Percentiles rank a stretch among this genome's conserved stretches.
These are phyloP conservation scores for Halichoeres trimaculatus DNA, from an alignment of 2,113 vertebrate genomes.

Conservation along the genomic window DNA sequence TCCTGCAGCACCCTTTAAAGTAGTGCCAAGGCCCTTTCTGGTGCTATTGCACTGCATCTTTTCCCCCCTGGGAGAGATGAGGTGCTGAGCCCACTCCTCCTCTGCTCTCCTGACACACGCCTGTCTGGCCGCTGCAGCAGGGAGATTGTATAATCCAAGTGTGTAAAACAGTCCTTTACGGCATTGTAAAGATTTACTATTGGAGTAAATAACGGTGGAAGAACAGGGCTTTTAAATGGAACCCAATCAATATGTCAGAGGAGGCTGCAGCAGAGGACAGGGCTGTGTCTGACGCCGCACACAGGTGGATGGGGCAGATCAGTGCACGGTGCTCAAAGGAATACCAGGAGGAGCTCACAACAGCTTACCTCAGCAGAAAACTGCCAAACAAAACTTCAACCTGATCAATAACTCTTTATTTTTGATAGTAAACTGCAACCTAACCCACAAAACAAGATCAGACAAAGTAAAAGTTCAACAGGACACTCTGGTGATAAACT, in stretches of 20 bases:
- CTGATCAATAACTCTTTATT: constrained; percentile 9
- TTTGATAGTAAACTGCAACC: constrained; percentile 17
- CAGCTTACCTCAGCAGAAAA: constrained; percentile 44
- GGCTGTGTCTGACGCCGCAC: constrained; percentile 63
- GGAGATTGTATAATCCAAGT: constrained; percentile 77
- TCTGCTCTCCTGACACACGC: constrained; percentile 67
- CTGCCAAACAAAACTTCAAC: constrained; percentile 11
- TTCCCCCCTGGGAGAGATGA: constrained; percentile 63
- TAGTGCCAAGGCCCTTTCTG: constrained; percentile 64
- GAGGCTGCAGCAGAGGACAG: constrained; percentile 74
- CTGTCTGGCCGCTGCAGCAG: constrained; percentile 69
- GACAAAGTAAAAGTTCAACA: constrained; percentile 12
- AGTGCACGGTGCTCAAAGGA: constrained; percentile 27
- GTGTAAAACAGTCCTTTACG: constrained; percentile 86
- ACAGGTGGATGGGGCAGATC: constrained; percentile 42
- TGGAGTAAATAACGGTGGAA: constrained; percentile 84
- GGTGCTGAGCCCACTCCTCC: constrained; percentile 34
- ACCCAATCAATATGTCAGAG: constrained; percentile 83
- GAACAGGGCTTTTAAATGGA: constrained; percentile 84
- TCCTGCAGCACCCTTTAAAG: constrained; percentile 68
- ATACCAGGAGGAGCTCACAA: constrained; percentile 20
- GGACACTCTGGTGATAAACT: constrained; percentile 17
- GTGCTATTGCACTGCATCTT: constrained; percentile 57
- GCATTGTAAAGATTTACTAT: constrained; percentile 87
- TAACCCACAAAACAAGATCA: neutral